Evolutionary conservation across 2,888 invertebrate species (phyloP).

Genomic region (Apotomis turbidana): DNA sequence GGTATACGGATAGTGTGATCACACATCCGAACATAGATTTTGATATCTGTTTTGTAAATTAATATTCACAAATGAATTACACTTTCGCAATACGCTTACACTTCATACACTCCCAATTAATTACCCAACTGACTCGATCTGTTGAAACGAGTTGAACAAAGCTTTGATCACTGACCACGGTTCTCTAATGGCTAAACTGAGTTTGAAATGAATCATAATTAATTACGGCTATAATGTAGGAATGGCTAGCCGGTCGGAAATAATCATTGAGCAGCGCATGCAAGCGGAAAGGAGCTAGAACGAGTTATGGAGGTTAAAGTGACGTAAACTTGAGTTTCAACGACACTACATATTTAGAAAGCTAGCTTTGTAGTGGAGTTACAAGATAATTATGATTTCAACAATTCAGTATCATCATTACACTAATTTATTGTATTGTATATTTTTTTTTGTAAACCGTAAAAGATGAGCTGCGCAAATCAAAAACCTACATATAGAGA

Average conservation of each 20-base stretch:
- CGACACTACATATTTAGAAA: neutral
- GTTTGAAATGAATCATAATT: slow-evolving; percentile 57
- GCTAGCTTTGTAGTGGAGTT: neutral
- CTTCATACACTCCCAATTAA: slow-evolving; percentile 21
- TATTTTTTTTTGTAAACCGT: no score
- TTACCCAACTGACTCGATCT: slow-evolving; percentile 9
- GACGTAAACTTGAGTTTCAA: neutral
- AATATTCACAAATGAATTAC: neutral
- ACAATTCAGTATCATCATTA: no score
- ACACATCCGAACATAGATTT: no score
- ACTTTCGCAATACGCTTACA: neutral
- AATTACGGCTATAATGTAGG: slow-evolving; percentile 65
- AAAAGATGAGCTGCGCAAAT: no score
- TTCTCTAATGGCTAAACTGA: slow-evolving; percentile 52
- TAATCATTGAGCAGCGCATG: slow-evolving; percentile 53
- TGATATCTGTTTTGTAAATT: no score
- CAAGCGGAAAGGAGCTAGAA: slow-evolving; percentile 39
- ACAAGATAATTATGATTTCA: no score
- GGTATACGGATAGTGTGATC: no score
- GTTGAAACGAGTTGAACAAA: slow-evolving; percentile 50
- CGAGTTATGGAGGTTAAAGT: slow-evolving; percentile 39
- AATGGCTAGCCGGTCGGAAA: slow-evolving; percentile 59
- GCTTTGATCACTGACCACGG: slow-evolving; percentile 60
- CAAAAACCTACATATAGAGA: no score
- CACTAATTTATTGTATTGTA: no score